Evolutionary conservation across 2,888 invertebrate genomes (phyloP).

Genomic region (Campoplex capitator): DNA sequence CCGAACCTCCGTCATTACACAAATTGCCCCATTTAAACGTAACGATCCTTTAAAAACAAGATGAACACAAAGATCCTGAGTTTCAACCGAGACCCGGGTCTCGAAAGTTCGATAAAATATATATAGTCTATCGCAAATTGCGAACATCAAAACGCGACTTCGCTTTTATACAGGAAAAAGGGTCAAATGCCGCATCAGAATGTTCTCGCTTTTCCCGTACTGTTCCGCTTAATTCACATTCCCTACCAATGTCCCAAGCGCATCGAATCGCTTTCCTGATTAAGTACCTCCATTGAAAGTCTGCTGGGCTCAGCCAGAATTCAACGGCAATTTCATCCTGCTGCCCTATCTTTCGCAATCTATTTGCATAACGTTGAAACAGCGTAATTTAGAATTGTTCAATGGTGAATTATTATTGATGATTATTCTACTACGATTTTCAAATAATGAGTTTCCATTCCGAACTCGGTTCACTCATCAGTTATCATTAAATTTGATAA

Average conservation of each 20-base stretch:
- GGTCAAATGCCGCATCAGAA: conserved; percentile 15
- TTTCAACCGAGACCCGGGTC: neutral
- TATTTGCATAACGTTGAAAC: neutral
- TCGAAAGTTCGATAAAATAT: conserved; percentile 38
- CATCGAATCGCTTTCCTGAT: neutral
- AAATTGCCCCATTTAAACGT: conserved; percentile 81
- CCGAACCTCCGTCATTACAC: conserved; percentile 81
- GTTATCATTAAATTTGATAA: too few relatives aligned
- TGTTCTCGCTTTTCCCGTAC: conserved; percentile 4
- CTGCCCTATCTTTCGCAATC: neutral
- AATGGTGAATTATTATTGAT: neutral
- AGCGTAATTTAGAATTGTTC: neutral
- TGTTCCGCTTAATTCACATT: conserved; percentile 37
- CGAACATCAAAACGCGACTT: neutral
- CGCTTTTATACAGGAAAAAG: neutral
- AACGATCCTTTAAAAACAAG: conserved; percentile 60
- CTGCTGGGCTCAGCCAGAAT: neutral
- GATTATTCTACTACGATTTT: neutral
- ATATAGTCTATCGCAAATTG: neutral
- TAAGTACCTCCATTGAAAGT: neutral
- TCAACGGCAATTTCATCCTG: neutral
- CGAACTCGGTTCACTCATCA: too few relatives aligned
- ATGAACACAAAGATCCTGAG: conserved; percentile 36
- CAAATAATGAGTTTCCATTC: neutral
- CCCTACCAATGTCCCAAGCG: conserved; percentile 7